Evolutionary conservation across 2,113 vertebrate species (phyloP), one percentile per base, ranked within the genome.

Genomic region (Burhinus oedicnemus): DNA sequence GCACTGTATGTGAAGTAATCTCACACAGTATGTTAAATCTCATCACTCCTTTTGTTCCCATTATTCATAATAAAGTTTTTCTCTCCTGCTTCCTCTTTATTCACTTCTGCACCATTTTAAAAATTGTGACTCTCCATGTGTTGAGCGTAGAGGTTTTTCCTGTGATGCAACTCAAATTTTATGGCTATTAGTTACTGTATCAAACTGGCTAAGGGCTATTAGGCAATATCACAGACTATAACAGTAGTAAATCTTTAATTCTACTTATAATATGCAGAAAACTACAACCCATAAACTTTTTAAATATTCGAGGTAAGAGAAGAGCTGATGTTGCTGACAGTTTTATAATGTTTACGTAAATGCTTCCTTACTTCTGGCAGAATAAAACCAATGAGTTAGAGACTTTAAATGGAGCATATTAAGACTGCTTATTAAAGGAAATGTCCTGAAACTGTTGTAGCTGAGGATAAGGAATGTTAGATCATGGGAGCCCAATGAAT

Each of bases 381-480:
- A 86, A 66, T 90, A 86, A 95, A 95, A 90, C 36, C 36, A 40
- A 17, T 68, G 55, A 84, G 21, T 94, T 84, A 91, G 42, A 75
- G 68, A 83, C 29, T 75, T 65, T 40, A 80, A 83, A 75, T 79
- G 64, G 40, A 78, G 22, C 44, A 60, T n/a, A 71, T 65, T 58
- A 78, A 89, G 26, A 42, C 12, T 71, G 44, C 47, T 78, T 74
- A 57, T 89, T 87, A 91, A 87, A 22, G 47, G 45, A 70, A 89
- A 83, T 52, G 32, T 91, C 38, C 55, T 92, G 60, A 77, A 86
- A 61, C 40, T 72, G 20, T 40, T 72, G 20, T 27, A 65, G 86
- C 42, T 81, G 62, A 83, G 19, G 34, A 34, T 54, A 68, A 68
- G 22, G 27, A 89, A 42, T 27, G 5, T 49, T 57, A 40, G 55